These are phyloP conservation scores for Drosophila littoralis DNA, from an alignment of 1,140 invertebrate species.

Conservation along the genomic window DNA sequence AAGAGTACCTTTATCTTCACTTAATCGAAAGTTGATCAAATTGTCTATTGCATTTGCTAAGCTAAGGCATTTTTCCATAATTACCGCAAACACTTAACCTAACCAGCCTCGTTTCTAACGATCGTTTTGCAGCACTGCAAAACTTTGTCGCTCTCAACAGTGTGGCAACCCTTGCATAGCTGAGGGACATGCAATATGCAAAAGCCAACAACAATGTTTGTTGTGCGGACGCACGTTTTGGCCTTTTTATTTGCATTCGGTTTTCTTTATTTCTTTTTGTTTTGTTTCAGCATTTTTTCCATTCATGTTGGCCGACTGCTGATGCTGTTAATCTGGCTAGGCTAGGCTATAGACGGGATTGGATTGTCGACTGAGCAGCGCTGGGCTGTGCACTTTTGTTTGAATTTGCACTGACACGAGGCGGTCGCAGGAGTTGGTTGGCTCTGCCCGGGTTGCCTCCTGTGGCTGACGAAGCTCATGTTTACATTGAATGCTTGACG, in stretches of 20 bases:
- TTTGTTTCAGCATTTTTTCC: constrained; percentile 20
- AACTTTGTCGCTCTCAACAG: neutral
- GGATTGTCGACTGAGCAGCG: constrained; percentile 45
- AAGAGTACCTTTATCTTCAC: no score
- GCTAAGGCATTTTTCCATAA: neutral
- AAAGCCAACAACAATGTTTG: constrained; percentile 50
- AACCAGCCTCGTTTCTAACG: neutral
- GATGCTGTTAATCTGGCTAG: constrained; percentile 70
- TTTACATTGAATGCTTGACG: constrained; percentile 48
- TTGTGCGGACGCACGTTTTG: constrained; percentile 55
- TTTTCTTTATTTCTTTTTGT: neutral
- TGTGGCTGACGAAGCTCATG: constrained; percentile 23
- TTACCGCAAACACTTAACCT: neutral
- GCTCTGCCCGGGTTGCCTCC: neutral
- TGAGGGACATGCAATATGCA: constrained; percentile 34
- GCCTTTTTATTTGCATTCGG: constrained; percentile 38
- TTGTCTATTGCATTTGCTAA: no score
- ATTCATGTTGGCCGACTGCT: constrained; percentile 67
- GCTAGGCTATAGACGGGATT: constrained; percentile 53
- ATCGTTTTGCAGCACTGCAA: constrained; percentile 3
- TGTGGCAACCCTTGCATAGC: constrained; percentile 5
- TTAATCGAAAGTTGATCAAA: no score
- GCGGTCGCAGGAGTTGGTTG: constrained; percentile 29
- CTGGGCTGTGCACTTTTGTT: constrained; percentile 61
- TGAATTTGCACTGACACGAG: constrained; percentile 59